Evolutionary conservation across 2,797 vertebrate species (phyloP).

Genomic region (Enteromius afrohamiltoni): DNA sequence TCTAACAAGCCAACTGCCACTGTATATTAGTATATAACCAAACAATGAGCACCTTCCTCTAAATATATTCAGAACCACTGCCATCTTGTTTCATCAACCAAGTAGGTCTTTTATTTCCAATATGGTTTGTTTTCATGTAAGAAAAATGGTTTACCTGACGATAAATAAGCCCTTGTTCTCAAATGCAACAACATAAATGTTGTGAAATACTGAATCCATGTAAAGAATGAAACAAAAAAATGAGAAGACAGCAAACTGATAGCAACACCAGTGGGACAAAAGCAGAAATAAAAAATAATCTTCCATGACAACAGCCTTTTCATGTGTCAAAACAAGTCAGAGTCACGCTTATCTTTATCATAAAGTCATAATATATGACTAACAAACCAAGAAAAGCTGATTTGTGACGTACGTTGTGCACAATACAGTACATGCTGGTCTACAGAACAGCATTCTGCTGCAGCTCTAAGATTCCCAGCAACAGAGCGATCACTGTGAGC

Average conservation of each 20-base stretch:
- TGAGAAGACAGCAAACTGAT: neutral
- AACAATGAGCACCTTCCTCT: neutral
- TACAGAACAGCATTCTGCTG: conserved; percentile 46
- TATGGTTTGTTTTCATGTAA: neutral
- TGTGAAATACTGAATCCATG: neutral
- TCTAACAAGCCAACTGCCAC: neutral
- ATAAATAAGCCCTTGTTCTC: neutral
- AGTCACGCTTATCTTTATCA: neutral
- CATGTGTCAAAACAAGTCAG: neutral
- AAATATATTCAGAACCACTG: neutral
- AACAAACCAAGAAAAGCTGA: conserved; percentile 17
- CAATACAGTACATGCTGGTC: conserved; percentile 28
- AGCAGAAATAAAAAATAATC: neutral
- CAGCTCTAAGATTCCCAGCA: conserved; percentile 63
- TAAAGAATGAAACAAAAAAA: neutral
- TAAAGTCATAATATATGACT: neutral
- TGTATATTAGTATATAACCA: neutral
- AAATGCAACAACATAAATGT: neutral
- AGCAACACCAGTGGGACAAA: neutral
- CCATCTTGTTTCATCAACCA: neutral
- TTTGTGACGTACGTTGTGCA: conserved; percentile 17
- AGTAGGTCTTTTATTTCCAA: neutral
- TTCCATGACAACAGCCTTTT: neutral
- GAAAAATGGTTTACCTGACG: neutral
- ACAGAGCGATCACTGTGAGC: conserved; percentile 61